A percentile compares a stretch with the other conserved stretches of the same genome.
phyloP scores from a whole-genome alignment of 92 coral and sea anemone species.

The Epizoanthus ramosus region DNA sequence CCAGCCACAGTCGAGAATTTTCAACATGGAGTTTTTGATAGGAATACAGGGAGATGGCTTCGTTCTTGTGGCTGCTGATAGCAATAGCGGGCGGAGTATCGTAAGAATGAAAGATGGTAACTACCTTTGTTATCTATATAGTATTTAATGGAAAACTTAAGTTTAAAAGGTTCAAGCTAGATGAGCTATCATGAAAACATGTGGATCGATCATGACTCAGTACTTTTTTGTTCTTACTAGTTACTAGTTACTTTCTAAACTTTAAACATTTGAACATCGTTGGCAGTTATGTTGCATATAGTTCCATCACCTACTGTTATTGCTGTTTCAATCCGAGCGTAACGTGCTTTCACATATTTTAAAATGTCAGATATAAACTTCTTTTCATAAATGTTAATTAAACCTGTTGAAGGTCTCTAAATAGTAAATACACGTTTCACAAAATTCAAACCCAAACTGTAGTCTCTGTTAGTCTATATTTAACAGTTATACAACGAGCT shows the following conservation, averaged over 20 bases:
- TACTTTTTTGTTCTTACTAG: constrained; percentile 19
- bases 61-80: constrained; percentile 91
- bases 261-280: not conserved
- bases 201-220: constrained; percentile 54
- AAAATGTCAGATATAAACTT: no score
- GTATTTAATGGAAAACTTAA: not conserved
- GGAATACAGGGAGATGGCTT: constrained; percentile 96
- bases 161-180: not conserved
- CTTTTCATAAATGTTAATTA: no score
- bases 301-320: no score
- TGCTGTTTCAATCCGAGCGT: no score
- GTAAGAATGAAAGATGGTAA: constrained; percentile 97
- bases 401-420: no score
- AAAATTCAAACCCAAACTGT: no score
- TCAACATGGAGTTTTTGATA: constrained; percentile 97
- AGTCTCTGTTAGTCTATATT: no score
- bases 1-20: not conserved
- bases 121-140: not conserved
- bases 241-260: not conserved
- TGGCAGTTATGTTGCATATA: not conserved
- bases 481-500: no score
- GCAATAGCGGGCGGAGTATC: constrained; percentile 94
- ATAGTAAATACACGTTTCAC: no score
- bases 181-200: constrained; percentile 6
- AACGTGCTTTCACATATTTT: no score